Evolutionary conservation across 2,113 vertebrate genomes (phyloP).

Genomic region (Scomber japonicus): DNA sequence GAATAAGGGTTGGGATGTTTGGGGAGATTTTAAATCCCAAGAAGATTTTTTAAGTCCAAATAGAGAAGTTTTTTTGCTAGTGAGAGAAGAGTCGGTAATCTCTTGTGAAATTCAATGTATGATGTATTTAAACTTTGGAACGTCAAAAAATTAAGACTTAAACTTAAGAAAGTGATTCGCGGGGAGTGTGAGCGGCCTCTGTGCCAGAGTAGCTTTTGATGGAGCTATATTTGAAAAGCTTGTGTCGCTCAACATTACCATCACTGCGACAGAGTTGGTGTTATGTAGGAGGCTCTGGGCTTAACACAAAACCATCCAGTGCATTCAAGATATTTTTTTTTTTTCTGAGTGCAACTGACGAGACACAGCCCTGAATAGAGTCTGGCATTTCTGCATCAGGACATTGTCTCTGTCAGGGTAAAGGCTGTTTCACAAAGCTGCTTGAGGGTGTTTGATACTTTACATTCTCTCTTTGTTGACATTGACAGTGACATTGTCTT

Average conservation of each 20-base stretch:
- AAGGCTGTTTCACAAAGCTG: slow-evolving; percentile 33
- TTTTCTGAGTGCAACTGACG: slow-evolving; percentile 24
- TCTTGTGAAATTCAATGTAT: slow-evolving; percentile 2
- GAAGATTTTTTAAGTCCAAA: slow-evolving; percentile 6
- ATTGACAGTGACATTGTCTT: slow-evolving; percentile 47
- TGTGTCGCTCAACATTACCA: slow-evolving; percentile 48
- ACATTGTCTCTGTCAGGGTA: slow-evolving; percentile 27
- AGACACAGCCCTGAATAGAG: slow-evolving; percentile 39
- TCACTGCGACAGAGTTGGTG: slow-evolving; percentile 40
- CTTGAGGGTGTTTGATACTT: slow-evolving; percentile 46
- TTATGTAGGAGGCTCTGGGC: slow-evolving; percentile 44
- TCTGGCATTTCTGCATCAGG: slow-evolving; percentile 19
- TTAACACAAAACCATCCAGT: slow-evolving; percentile 35
- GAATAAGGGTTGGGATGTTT: neutral
- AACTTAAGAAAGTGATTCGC: slow-evolving; percentile 18
- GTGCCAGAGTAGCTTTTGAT: slow-evolving; percentile 22
- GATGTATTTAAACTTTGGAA: slow-evolving; percentile 27
- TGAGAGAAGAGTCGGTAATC: neutral
- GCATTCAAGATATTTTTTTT: neutral
- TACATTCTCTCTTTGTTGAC: slow-evolving; percentile 37
- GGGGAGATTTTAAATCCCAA: neutral
- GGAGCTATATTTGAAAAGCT: slow-evolving; percentile 57
- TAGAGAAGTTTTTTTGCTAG: slow-evolving; percentile 5
- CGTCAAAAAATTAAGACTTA: neutral
- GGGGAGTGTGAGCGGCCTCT: slow-evolving; percentile 19